Evolutionary conservation across 2,113 vertebrate species (phyloP).

Genomic region (Perccottus glenii): DNA sequence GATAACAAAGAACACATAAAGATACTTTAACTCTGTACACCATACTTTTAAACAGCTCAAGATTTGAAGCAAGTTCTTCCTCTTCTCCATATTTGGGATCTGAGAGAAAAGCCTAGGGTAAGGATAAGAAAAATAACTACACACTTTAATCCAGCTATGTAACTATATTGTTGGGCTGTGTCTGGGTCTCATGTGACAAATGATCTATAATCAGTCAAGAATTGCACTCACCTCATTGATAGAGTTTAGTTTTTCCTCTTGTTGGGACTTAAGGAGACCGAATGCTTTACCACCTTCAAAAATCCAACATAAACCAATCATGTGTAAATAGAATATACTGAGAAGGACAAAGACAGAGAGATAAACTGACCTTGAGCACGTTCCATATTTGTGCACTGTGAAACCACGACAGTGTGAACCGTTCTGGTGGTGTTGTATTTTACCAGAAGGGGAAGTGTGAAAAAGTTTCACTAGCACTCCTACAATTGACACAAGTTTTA

Average conservation of each 20-base stretch:
- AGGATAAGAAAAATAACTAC: neutral
- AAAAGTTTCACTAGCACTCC: slow-evolving; percentile 21
- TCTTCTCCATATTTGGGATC: slow-evolving; percentile 81
- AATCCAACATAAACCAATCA: neutral
- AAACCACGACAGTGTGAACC: slow-evolving; percentile 2
- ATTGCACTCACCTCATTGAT: slow-evolving; percentile 68
- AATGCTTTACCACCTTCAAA: slow-evolving; percentile 82
- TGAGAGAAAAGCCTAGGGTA: slow-evolving; percentile 78
- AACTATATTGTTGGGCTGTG: neutral
- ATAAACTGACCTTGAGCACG: slow-evolving; percentile 63
- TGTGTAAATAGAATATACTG: neutral
- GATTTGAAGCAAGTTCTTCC: slow-evolving; percentile 79
- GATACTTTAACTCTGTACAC: neutral
- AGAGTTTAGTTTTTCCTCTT: slow-evolving; percentile 77
- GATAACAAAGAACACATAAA: neutral
- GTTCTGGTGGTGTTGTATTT: slow-evolving; percentile 17
- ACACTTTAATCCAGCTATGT: neutral
- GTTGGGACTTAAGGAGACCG: slow-evolving; percentile 79
- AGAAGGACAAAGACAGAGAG: neutral
- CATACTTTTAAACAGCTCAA: slow-evolving; percentile 84
- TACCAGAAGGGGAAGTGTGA: slow-evolving; percentile 67
- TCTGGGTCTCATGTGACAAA: neutral
- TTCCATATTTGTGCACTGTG: slow-evolving; percentile 52
- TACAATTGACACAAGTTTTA: too few species aligned
- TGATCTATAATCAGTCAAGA: neutral